Evolutionary conservation across 2,113 vertebrate genomes (phyloP), one percentile per base, ranked within the genome.

Genomic region (Hippocampus zosterae): DNA sequence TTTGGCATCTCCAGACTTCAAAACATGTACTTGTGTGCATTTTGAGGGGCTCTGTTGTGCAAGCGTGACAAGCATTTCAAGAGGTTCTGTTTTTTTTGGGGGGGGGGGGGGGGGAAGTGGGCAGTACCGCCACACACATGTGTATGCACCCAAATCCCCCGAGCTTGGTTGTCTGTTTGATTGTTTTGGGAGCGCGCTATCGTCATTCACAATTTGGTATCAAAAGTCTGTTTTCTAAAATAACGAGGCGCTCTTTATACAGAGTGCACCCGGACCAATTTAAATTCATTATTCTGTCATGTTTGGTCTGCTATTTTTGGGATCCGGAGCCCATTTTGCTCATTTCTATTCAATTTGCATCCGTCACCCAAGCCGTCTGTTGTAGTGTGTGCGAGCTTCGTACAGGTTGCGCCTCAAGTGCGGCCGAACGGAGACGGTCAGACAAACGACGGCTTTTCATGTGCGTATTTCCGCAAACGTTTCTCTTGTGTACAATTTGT

Each of bases 241-340:
- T 73, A 71, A 83, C 42, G 9, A 8, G 70, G 61, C 44, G 8
- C 11, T 70, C 67, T 73, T 65, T 23, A 55, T 62, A 66, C 29
- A 65, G 65, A 2, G 50, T 52, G 63, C 29, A 65, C 63, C 12
- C 74, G 25, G 16, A 71, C 80, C 71, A 67, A 82, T 78, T 80
- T 61, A 68, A 84, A 76, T 75, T 75, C 78, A 81, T 84, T 75
- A 78, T 78, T 87, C 74, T 2, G 70, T 77, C 71, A 78, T 67
- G 65, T 85, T 82, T 82, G 57, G 66, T 81, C 80, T 46, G 70
- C 77, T 79, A 83, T 88, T 84, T 84, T 82, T 68, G 42, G 63
- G 81, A 77, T 72, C 69, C 65, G 57, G 65, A 66, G 77, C 71
- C 70, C 66, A 57, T 77, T 82, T 86, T 69, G 61, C 73, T 73